A percentile compares a stretch with the other conserved stretches of the same genome.
Conservation (phyloP, 2,888 invertebrate genomes). For the Dicycla oo region DNA sequence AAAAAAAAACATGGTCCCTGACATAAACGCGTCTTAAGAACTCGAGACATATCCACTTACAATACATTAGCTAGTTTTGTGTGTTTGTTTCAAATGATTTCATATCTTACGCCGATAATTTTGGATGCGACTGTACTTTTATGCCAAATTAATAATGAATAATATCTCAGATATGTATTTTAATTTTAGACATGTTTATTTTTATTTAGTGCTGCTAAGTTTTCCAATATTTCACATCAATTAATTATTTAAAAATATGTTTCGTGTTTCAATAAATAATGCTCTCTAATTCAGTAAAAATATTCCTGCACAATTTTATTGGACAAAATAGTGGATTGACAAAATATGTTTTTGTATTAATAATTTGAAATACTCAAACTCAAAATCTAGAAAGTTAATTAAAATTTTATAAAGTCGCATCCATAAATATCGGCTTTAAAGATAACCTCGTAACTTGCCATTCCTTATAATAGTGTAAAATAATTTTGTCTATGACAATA, state of each 20-base stretch:
- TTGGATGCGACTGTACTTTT: conserved; percentile 51
- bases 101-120: conserved; percentile 43
- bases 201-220: neutral
- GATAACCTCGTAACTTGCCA: conserved; percentile 74
- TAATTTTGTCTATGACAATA: conserved; percentile 79
- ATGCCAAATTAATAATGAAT: neutral
- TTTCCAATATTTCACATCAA: neutral
- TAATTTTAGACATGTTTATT: neutral
- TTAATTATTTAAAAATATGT: neutral
- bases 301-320: neutral
- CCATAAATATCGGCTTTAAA: conserved; percentile 34
- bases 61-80: conserved; percentile 42
- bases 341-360: neutral
- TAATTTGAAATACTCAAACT: neutral
- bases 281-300: conserved; percentile 11
- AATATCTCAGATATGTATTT: conserved; percentile 1
- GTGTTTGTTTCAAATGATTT: conserved; percentile 46
- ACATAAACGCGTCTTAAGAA: conserved; percentile 39
- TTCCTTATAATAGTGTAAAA: conserved; percentile 66
- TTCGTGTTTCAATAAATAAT: neutral
- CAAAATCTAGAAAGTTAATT: neutral
- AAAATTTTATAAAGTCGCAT: conserved; percentile 3
- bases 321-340: neutral
- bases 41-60: conserved; percentile 59
- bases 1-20: conserved; percentile 29